Base-by-base conservation (phyloP, 2,888 invertebrate genomes). In the Drosophila monieri region DNA sequence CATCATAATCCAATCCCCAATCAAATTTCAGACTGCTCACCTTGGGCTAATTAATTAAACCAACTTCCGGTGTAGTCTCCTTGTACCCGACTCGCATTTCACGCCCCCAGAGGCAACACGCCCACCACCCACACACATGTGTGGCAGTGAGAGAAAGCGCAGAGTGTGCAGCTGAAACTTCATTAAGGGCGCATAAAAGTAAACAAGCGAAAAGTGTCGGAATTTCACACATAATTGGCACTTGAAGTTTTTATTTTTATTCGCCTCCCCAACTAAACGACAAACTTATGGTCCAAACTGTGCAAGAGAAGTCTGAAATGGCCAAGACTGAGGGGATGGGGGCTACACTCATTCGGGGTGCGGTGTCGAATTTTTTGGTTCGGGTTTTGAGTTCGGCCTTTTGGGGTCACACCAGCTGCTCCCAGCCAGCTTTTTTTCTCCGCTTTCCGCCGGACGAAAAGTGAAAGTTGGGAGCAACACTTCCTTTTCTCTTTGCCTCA, bases 171-270 rank as follows among this genome's bases (percentile, higher is more conserved):
- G 65, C 47, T 59, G 80, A 80, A 84, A 83, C 81, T 83, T 83
- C 81, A 83, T 83, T 83, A 86, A 83, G 86, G 69, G 68, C 81
- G 53, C 86, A 83, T 83, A 83, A 83, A 86, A 83, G 80, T 84
- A 83, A 83, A 86, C 80, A 83, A 86, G 80, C 86, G 69, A 76
- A 86, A 83, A 83, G 86, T 83, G 81, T 83, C 80, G 81, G 86
- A 83, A 83, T 86, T 81, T 80, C 83, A 85, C 83, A 84, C 86
- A 80, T 84, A 84, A 84, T 84, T 84, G 84, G 86, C 84, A 84
- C 86, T 84, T 84, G 81, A 80, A 84, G 81, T 84, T 84, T 64
- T 83, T 80, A 78, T 85, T 83, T 81, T 85, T 78, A 83, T 85
- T 80, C 56, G 47, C 37, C 54, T 15, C 32, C 32, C 54, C 74